Conservation (phyloP, 2,113 vertebrate species). For the Carollia perspicillata region DNA sequence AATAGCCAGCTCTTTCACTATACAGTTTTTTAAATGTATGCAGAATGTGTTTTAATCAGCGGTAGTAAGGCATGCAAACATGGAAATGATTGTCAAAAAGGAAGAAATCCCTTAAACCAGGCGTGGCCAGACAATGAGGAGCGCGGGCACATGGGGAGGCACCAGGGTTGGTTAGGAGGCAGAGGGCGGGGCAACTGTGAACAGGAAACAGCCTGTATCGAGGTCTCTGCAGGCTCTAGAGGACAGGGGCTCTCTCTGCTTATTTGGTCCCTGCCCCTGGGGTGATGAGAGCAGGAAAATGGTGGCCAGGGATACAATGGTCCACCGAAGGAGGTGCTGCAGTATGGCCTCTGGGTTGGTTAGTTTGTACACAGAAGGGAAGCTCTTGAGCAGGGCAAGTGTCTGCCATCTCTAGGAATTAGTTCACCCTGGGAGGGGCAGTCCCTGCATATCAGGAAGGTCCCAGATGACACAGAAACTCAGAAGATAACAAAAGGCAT, state of each 20-base stretch:
- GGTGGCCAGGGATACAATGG: background rate
- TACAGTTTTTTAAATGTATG: background rate
- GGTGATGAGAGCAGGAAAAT: background rate
- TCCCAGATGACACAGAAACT: background rate
- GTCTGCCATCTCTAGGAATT: background rate
- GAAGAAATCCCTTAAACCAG: background rate
- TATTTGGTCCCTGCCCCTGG: background rate
- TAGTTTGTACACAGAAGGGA: background rate
- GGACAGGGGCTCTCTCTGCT: background rate
- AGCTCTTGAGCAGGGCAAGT: background rate
- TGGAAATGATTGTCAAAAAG: background rate
- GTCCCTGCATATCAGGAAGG: background rate
- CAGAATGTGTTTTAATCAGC: background rate
- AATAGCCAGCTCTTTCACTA: background rate
- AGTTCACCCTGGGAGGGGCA: background rate
- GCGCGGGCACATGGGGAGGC: background rate
- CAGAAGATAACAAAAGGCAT: background rate
- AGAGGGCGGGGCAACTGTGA: background rate
- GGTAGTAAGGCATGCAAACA: background rate
- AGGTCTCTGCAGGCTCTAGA: background rate
- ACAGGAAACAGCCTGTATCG: background rate
- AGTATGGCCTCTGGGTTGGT: background rate
- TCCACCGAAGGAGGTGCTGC: background rate
- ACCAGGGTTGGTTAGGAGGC: background rate
- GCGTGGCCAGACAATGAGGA: fast-evolving